phyloP scores from a whole-genome alignment of 2,888 invertebrate genomes.

The Plusia festucae region DNA sequence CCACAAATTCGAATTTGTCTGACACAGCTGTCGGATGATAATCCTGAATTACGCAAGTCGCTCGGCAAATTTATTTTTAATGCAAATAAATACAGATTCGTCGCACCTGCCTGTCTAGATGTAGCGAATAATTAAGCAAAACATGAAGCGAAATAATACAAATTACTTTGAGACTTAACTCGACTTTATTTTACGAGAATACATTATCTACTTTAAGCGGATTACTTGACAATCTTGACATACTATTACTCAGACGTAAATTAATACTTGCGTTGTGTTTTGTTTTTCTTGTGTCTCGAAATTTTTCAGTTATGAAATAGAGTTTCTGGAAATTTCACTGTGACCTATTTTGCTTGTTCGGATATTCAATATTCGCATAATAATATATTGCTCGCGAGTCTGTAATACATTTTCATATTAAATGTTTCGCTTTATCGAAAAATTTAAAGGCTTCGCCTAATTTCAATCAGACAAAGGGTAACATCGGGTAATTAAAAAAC shows the following conservation, averaged over 20 bases:
- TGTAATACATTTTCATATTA: background rate
- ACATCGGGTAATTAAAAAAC: too few species aligned
- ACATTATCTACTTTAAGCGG: slow-evolving; percentile 74
- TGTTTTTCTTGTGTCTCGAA: slow-evolving; percentile 40
- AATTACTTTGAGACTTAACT: slow-evolving; percentile 83
- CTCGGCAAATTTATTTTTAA: slow-evolving; percentile 85
- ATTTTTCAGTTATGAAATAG: slow-evolving; percentile 35
- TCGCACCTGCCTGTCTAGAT: slow-evolving; percentile 85
- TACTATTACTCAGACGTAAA: slow-evolving; percentile 65
- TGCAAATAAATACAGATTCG: slow-evolving; percentile 88
- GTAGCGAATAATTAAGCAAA: slow-evolving; percentile 85
- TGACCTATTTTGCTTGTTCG: slow-evolving; percentile 9
- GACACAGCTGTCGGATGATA: slow-evolving; percentile 84
- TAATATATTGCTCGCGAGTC: background rate
- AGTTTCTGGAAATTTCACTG: slow-evolving; percentile 14
- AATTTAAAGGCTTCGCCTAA: too few species aligned
- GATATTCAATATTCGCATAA: slow-evolving; percentile 13
- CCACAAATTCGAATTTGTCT: slow-evolving; percentile 81
- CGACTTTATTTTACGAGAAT: slow-evolving; percentile 79
- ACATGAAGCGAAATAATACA: slow-evolving; percentile 85
- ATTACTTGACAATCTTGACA: slow-evolving; percentile 73
- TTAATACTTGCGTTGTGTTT: slow-evolving; percentile 59
- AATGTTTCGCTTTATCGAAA: too few species aligned
- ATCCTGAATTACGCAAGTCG: slow-evolving; percentile 83
- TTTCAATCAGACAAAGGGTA: too few species aligned